Percentiles rank a stretch among this genome's conserved stretches.
Evolutionary conservation across 1,140 invertebrate genomes (phyloP).

Genomic region (Leptestheria dahalacensis): DNA sequence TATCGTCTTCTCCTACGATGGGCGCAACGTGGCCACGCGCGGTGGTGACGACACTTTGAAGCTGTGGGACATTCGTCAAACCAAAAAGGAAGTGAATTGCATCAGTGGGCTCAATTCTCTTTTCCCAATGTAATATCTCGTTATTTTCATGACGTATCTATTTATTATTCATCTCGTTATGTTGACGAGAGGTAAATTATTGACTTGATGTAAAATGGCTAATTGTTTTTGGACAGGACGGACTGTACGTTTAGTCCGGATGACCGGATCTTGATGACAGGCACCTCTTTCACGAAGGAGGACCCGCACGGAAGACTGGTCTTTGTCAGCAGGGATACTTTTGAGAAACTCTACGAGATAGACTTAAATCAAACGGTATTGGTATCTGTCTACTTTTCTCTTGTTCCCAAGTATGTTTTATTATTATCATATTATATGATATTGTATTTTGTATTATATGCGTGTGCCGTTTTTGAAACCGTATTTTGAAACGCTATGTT

Average conservation of each 20-base stretch:
- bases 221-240: slow-evolving; percentile 41
- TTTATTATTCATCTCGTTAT: neutral
- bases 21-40: slow-evolving; percentile 59
- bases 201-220: neutral
- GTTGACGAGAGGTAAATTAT: no score
- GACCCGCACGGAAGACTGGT: slow-evolving; percentile 54
- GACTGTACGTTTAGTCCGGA: slow-evolving; percentile 90
- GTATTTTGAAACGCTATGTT: slow-evolving; percentile 17
- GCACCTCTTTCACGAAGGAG: slow-evolving; percentile 58
- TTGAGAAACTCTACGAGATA: slow-evolving; percentile 58
- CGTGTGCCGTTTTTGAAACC: slow-evolving; percentile 8
- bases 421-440: neutral
- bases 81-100: slow-evolving; percentile 58
- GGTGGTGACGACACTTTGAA: slow-evolving; percentile 88
- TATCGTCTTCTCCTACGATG: slow-evolving; percentile 76
- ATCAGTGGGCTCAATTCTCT: slow-evolving; percentile 59
- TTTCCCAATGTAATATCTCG: slow-evolving; percentile 44
- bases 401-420: no score
- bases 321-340: slow-evolving; percentile 67
- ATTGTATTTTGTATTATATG: neutral
- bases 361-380: slow-evolving; percentile 48
- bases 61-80: slow-evolving; percentile 78
- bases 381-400: no score
- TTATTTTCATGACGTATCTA: neutral
- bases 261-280: slow-evolving; percentile 76